These are phyloP conservation scores for Agonum fuliginosum DNA, from an alignment of 2,888 invertebrate genomes.

Conservation along the genomic window DNA sequence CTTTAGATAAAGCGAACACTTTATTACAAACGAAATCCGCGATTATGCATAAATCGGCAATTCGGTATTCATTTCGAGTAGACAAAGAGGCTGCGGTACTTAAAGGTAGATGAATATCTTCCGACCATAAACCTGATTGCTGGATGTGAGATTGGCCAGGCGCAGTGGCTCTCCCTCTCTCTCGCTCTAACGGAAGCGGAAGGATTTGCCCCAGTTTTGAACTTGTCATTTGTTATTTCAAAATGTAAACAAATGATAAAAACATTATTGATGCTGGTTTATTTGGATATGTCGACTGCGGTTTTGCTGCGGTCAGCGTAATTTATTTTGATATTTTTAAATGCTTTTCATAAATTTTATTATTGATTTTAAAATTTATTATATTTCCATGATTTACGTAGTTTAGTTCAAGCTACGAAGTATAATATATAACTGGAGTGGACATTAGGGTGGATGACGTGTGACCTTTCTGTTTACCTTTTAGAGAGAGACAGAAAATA, in stretches of 20 bases:
- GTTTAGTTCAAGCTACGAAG: neutral
- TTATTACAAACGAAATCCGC: slow-evolving; percentile 57
- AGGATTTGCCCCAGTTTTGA: slow-evolving; percentile 23
- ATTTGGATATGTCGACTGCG: neutral
- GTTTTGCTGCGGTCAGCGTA: neutral
- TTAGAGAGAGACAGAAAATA: too few relatives aligned
- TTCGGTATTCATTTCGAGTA: slow-evolving; percentile 58
- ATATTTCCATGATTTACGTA: too few relatives aligned
- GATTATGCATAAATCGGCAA: slow-evolving; percentile 59
- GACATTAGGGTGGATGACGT: too few relatives aligned
- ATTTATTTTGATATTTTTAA: too few relatives aligned
- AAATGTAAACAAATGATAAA: neutral
- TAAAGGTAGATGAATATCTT: slow-evolving; percentile 59
- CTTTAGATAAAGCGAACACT: slow-evolving; percentile 56
- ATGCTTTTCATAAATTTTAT: neutral
- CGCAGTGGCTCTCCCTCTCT: neutral
- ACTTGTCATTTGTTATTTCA: neutral
- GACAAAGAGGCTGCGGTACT: slow-evolving; percentile 52
- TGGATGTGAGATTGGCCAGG: slow-evolving; percentile 38
- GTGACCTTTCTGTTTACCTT: too few relatives aligned
- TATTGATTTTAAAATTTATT: neutral
- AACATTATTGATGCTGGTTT: neutral
- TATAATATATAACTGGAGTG: too few relatives aligned
- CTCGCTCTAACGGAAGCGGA: neutral
- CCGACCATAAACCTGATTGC: slow-evolving; percentile 57